phyloP scores from a whole-genome alignment of 2,113 vertebrate species.

The Camelus dromedarius region DNA sequence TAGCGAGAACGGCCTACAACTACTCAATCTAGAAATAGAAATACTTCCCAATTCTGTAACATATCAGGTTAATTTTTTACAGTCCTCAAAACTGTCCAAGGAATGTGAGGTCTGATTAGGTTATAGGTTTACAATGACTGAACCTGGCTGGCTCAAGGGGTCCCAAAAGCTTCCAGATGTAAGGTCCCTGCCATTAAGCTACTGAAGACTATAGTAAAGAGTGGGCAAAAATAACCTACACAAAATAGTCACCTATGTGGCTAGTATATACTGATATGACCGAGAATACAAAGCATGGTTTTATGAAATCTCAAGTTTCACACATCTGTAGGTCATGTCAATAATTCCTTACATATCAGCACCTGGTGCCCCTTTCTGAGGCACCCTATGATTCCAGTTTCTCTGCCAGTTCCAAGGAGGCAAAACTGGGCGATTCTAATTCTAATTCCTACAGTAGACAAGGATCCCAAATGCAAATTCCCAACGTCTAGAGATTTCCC shows the following conservation, averaged over 20 bases:
- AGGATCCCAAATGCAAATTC: neutral
- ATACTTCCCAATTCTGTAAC: slow-evolving; percentile 27
- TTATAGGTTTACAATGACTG: slow-evolving; percentile 12
- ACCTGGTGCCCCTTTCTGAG: neutral
- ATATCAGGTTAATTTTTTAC: slow-evolving; percentile 7
- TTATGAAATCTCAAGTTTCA: slow-evolving; percentile 26
- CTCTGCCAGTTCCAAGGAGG: slow-evolving; percentile 31
- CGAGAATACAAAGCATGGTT: neutral
- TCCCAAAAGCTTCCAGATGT: neutral
- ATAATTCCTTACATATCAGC: neutral
- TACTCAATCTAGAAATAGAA: neutral
- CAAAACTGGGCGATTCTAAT: neutral
- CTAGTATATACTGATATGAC: neutral
- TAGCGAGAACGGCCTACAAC: neutral
- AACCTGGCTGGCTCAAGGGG: neutral
- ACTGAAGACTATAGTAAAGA: neutral
- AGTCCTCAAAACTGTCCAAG: slow-evolving; percentile 45
- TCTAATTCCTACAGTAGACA: neutral
- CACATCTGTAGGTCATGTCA: neutral
- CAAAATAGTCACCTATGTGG: slow-evolving; percentile 10
- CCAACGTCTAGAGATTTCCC: neutral
- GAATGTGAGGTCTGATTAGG: neutral
- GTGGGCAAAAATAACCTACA: neutral
- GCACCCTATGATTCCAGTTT: neutral
- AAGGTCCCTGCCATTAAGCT: neutral